Evolutionary conservation across 2,797 vertebrate species (phyloP).

Genomic region (Dryobates pubescens): DNA sequence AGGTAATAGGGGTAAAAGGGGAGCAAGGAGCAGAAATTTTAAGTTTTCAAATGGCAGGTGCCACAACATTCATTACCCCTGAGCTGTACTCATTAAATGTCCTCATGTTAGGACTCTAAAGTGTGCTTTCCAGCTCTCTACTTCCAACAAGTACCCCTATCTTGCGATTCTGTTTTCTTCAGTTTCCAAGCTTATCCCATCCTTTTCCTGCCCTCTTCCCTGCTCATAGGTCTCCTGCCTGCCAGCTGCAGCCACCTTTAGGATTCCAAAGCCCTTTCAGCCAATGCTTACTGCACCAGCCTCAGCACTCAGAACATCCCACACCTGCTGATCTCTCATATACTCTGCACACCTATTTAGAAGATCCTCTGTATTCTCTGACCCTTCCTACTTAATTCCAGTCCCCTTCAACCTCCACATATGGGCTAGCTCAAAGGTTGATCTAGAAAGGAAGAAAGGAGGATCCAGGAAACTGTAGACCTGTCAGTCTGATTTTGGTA

Average conservation of each 20-base stretch:
- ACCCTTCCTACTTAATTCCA: neutral
- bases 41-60: neutral
- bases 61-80: neutral
- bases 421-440: neutral
- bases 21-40: neutral
- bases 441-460: neutral
- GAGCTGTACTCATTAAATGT: accelerated
- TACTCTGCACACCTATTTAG: neutral
- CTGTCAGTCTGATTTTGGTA: too few species aligned
- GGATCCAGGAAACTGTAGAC: too few species aligned
- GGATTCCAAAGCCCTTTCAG: neutral
- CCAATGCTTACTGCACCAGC: neutral
- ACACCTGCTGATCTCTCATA: neutral
- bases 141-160: neutral
- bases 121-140: neutral
- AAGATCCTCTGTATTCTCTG: neutral
- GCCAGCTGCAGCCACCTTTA: neutral
- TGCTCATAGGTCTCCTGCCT: neutral
- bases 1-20: neutral
- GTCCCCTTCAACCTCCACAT: neutral
- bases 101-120: neutral
- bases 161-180: neutral
- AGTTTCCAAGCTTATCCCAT: neutral
- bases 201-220: neutral
- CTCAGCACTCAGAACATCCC: neutral